Conservation (phyloP, 2,888 invertebrate genomes). For the Spisula subtruncata region DNA sequence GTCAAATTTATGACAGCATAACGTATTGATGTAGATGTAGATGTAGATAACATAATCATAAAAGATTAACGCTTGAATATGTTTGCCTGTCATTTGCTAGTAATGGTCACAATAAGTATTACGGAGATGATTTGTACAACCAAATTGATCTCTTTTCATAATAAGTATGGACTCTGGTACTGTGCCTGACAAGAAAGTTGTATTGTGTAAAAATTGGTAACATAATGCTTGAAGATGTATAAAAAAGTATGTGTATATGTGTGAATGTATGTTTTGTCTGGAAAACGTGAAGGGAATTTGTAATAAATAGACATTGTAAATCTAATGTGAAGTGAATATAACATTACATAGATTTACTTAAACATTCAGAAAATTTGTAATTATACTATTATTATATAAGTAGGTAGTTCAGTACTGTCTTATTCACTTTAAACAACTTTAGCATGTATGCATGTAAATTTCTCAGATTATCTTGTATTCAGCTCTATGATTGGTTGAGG, state of each 20-base stretch:
- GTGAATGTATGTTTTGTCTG: not conserved
- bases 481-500: not conserved
- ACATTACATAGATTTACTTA: not conserved
- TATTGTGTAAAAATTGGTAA: not conserved
- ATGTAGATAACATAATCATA: too few relatives aligned
- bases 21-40: too few relatives aligned
- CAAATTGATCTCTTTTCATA: too few relatives aligned
- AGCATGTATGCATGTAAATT: conserved; percentile 10
- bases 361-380: not conserved
- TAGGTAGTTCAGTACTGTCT: not conserved
- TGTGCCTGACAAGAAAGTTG: not conserved
- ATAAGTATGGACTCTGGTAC: not conserved
- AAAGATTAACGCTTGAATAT: too few relatives aligned
- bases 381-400: not conserved
- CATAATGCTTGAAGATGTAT: not conserved
- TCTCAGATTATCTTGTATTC: not conserved
- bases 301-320: not conserved
- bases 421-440: not conserved
- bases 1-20: too few relatives aligned
- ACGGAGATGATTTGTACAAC: too few relatives aligned
- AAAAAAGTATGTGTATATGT: not conserved
- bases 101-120: too few relatives aligned
- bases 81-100: too few relatives aligned
- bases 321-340: not conserved
- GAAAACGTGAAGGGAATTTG: not conserved